phyloP scores from a whole-genome alignment of 2,888 invertebrate genomes.

The Sphinx pinastri region DNA sequence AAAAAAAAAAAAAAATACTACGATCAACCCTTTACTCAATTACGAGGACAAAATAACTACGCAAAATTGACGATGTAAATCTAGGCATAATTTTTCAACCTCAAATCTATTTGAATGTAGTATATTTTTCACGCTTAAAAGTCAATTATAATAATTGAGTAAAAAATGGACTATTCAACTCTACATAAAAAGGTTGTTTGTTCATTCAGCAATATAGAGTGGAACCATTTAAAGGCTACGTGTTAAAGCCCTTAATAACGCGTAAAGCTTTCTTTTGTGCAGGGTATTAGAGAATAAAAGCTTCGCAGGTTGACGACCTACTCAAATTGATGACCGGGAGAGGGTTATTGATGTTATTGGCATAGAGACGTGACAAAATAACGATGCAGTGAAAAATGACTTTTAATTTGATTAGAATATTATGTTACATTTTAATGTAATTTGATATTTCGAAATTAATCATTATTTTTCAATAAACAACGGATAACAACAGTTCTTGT shows the following conservation, averaged over 20 bases:
- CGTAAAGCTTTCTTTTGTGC: conserved; percentile 21
- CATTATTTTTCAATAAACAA: too few relatives aligned
- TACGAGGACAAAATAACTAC: too few relatives aligned
- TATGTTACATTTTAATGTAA: too few relatives aligned
- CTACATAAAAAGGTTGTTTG: too few relatives aligned
- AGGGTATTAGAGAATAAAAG: conserved; percentile 25
- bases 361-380: not conserved
- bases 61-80: too few relatives aligned
- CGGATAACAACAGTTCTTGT: too few relatives aligned
- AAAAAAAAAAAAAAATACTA: too few relatives aligned
- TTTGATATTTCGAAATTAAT: too few relatives aligned
- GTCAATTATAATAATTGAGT: not conserved
- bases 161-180: conserved; percentile 1
- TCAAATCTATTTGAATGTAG: too few relatives aligned
- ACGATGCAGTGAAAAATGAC: not conserved
- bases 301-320: conserved; percentile 28
- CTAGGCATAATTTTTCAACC: too few relatives aligned
- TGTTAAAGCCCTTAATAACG: conserved; percentile 21
- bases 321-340: conserved; percentile 26
- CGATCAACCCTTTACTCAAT: too few relatives aligned
- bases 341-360: conserved; percentile 12
- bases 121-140: not conserved
- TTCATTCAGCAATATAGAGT: conserved; percentile 3
- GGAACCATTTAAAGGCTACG: conserved; percentile 10
- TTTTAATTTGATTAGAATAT: too few relatives aligned